Percentiles rank a stretch among this genome's conserved stretches.
Evolutionary conservation across 2,888 invertebrate species (phyloP).

Genomic region (Neocrepidodera transversa): DNA sequence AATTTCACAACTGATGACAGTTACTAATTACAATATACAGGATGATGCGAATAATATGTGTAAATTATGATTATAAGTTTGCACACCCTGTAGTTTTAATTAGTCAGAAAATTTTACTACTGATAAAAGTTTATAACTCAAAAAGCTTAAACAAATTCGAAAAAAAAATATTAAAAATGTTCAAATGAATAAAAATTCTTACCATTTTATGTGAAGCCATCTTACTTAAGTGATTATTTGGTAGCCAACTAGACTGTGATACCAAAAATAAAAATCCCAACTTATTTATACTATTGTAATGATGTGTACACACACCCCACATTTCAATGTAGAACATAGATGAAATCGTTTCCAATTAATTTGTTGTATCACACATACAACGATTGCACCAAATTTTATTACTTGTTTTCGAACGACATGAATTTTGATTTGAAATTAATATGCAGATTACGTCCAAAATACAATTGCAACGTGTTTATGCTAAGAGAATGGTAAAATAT

Average conservation of each 20-base stretch:
- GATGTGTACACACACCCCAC: background rate
- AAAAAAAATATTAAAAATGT: background rate
- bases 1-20: too few relatives aligned
- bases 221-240: background rate
- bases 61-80: too few relatives aligned
- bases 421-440: background rate
- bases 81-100: too few relatives aligned
- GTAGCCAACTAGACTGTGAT: background rate
- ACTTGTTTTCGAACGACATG: background rate
- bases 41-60: too few relatives aligned
- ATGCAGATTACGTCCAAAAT: background rate
- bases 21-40: too few relatives aligned
- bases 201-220: slow-evolving; percentile 5
- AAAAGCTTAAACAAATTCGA: background rate
- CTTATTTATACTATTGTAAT: background rate
- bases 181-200: background rate
- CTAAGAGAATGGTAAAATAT: too few relatives aligned
- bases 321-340: background rate
- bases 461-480: too few relatives aligned
- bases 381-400: background rate
- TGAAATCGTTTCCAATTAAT: slow-evolving; percentile 2
- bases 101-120: too few relatives aligned
- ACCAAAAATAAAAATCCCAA: background rate
- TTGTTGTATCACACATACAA: background rate
- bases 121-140: too few relatives aligned